Base-by-base conservation (phyloP, 2,113 vertebrate species). In the Hemiprocne comata region DNA sequence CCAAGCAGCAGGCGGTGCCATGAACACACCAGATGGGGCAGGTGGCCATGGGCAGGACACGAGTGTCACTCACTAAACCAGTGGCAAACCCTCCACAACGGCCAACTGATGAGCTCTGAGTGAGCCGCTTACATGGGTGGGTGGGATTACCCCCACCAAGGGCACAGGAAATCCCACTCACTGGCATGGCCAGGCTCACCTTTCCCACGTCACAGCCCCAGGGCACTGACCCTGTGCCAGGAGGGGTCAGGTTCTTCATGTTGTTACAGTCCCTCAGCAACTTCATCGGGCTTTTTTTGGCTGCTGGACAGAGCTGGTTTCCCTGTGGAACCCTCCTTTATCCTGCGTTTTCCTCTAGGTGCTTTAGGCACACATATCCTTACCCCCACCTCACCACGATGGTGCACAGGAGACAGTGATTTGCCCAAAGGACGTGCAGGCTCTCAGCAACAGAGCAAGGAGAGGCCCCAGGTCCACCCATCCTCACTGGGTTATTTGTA, bases 21-120 rank as follows among this genome's bases (percentile, higher is more conserved):
- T 10, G 11, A 28, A 16, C 19, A 51, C 13, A 0, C 1, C 21
- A 2, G 5, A 5, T 3, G 5, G 10, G 0, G 1, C 21, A 3
- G 64, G 70, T 1, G 3, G 51, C 66, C 0, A 3, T 10, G 62
- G 42, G 71, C 29, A 83, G 81, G 57, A 10, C 79, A 9, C 0
- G 8, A 4, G 28, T 40, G 38, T 25, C 65, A 3, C 21, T 46
- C 1, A 1, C 81, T 65, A 5, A 9, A 51, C 53, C 53, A 9
- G 9, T 18, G 58, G n/a, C 51, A 38, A 3, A 51, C 16, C 2
- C 83, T n/a, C 50, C 5, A 1, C 40, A 1, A 17, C 4, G 9
- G 10, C 42, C 21, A 6, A 29, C 19, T 0, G 10, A 31, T 28
- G 34, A 57, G 83, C 60, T 38, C 74, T 6, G 1, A 16, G 0